Percentiles rank a stretch among this genome's conserved stretches.
These are phyloP conservation scores for Stigmatopora nigra DNA, from an alignment of 2,113 vertebrate genomes.

Conservation along the genomic window DNA sequence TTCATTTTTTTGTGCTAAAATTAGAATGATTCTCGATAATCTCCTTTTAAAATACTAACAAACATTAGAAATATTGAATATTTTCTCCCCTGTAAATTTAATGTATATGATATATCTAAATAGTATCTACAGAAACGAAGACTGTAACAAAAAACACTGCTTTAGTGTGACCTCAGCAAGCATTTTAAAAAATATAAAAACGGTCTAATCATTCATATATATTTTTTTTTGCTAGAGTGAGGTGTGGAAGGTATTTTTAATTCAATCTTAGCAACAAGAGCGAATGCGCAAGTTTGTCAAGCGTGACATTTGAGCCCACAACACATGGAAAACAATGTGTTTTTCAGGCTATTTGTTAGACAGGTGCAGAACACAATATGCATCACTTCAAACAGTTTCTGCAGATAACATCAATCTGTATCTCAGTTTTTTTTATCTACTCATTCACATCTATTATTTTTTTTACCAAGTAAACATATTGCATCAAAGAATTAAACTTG, in stretches of 20 bases:
- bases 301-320: constrained; percentile 14
- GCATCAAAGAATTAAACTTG: background rate
- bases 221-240: background rate
- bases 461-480: constrained; percentile 11
- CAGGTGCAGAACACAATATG: constrained; percentile 22
- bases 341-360: constrained; percentile 19
- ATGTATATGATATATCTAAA: no score
- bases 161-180: background rate
- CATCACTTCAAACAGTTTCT: constrained; percentile 18
- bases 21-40: no score
- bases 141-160: background rate
- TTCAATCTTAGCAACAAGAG: constrained; percentile 12
- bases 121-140: no score
- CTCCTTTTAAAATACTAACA: no score
- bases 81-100: no score
- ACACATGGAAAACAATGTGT: constrained; percentile 6
- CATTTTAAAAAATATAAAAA: background rate
- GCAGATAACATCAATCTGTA: constrained; percentile 17
- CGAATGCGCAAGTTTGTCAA: constrained; percentile 9
- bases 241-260: constrained; percentile 1
- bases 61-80: no score
- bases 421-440: no score
- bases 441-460: background rate
- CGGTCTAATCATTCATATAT: background rate
- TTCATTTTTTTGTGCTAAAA: no score